Evolutionary conservation across 2,888 invertebrate species (phyloP).

Genomic region (Spisula subtruncata): DNA sequence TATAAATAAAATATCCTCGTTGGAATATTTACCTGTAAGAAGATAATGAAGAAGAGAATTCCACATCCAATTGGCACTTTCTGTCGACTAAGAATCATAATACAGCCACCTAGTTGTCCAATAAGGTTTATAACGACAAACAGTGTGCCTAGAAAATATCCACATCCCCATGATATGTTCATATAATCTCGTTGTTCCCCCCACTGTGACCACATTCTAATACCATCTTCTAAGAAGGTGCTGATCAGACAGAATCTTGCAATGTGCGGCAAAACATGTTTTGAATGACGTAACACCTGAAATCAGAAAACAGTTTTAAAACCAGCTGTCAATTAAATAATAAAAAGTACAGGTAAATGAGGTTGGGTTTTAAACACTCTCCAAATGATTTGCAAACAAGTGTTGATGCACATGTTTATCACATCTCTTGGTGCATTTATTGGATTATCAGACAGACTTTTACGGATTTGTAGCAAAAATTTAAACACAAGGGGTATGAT

Average conservation of each 20-base stretch:
- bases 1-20: too few species aligned
- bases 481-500: too few species aligned
- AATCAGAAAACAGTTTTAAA: conserved; percentile 51
- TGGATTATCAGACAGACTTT: too few species aligned
- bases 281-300: conserved; percentile 97
- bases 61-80: conserved; percentile 93
- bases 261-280: conserved; percentile 96
- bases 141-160: conserved; percentile 96
- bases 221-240: conserved; percentile 99
- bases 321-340: too few species aligned
- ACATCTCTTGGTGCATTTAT: too few species aligned
- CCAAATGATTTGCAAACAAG: too few species aligned
- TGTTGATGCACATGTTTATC: too few species aligned
- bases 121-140: conserved; percentile 98
- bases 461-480: too few species aligned
- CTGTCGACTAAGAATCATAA: conserved; percentile 97
- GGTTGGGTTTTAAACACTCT: too few species aligned
- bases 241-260: conserved; percentile 98
- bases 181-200: conserved; percentile 98
- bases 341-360: too few species aligned
- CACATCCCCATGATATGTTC: conserved; percentile 99
- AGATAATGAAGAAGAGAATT: conserved; percentile 97
- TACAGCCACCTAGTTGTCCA: conserved; percentile 98
- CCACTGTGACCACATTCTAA: conserved; percentile 99
- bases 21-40: conserved; percentile 93